Conservation (phyloP, 2,113 vertebrate genomes). For the Sander lucioperca region DNA sequence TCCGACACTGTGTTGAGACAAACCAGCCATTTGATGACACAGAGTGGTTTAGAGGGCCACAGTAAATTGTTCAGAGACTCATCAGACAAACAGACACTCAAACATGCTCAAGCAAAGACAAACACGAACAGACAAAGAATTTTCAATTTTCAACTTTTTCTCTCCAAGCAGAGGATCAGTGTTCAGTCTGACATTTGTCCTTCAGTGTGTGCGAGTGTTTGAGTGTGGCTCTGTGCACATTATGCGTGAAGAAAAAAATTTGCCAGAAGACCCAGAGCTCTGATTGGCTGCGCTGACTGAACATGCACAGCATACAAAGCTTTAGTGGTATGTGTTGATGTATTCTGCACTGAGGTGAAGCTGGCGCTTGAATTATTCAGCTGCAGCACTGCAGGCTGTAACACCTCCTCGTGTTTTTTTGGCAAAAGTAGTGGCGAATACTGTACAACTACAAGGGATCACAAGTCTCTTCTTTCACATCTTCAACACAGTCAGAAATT, state of each 20-base stretch:
- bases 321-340: constrained; percentile 17
- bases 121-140: not conserved
- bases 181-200: constrained; percentile 18
- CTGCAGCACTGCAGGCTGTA: constrained; percentile 31
- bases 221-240: not conserved
- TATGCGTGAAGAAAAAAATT: not conserved
- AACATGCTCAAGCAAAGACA: constrained; percentile 1
- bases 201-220: constrained; percentile 10
- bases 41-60: not conserved
- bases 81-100: constrained; percentile 9
- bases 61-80: constrained; percentile 9
- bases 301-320: constrained; percentile 36
- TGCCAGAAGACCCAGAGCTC: not conserved
- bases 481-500: not conserved
- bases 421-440: not conserved
- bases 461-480: not conserved
- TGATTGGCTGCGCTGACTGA: constrained; percentile 25
- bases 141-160: not conserved
- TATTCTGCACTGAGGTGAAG: constrained; percentile 50
- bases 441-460: not conserved
- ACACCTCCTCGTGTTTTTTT: too few species aligned
- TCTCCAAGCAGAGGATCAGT: constrained; percentile 3
- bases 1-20: not conserved
- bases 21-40: not conserved
- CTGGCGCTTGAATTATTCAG: constrained; percentile 68